Percentiles rank a stretch among this genome's conserved stretches.
phyloP scores from a whole-genome alignment of 2,888 invertebrate genomes.

The Aleiodes alternator region DNA sequence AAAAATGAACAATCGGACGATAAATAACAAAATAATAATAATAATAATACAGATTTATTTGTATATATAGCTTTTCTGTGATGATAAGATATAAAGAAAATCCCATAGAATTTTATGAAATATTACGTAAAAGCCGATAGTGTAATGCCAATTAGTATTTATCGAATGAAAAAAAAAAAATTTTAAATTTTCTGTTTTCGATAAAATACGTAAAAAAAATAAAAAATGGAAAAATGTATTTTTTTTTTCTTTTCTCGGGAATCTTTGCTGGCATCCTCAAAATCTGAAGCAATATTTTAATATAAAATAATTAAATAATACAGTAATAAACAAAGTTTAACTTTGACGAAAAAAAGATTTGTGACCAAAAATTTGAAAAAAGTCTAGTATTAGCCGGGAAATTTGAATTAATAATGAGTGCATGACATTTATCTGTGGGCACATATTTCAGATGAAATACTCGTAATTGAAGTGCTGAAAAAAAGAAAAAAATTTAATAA shows the following conservation, averaged over 20 bases:
- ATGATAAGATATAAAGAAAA: constrained; percentile 56
- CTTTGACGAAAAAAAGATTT: constrained; percentile 55
- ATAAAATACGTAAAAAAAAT: too few species aligned
- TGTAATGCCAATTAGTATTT: not conserved
- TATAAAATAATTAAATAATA: constrained; percentile 21
- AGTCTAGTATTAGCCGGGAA: constrained; percentile 15
- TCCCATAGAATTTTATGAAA: constrained; percentile 14
- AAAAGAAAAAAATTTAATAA: too few species aligned
- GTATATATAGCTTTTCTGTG: constrained; percentile 65
- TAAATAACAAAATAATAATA: constrained; percentile 6
- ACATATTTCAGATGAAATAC: too few species aligned
- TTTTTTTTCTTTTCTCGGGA: not conserved
- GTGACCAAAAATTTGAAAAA: constrained; percentile 41
- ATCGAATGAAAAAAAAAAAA: not conserved
- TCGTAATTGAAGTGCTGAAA: too few species aligned
- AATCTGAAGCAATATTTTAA: constrained; percentile 8
- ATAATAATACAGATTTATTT: constrained; percentile 54
- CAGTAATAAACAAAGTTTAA: constrained; percentile 57
- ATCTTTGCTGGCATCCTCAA: too few species aligned
- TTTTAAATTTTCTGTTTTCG: not conserved
- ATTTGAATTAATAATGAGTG: too few species aligned
- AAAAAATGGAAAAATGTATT: too few species aligned
- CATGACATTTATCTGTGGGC: too few species aligned
- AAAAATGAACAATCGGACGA: not conserved
- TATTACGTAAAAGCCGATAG: not conserved